A percentile compares a stretch with the other conserved stretches of the same genome.
Conservation (phyloP, 1,140 invertebrate genomes). For the Matsumurasca onukii region DNA sequence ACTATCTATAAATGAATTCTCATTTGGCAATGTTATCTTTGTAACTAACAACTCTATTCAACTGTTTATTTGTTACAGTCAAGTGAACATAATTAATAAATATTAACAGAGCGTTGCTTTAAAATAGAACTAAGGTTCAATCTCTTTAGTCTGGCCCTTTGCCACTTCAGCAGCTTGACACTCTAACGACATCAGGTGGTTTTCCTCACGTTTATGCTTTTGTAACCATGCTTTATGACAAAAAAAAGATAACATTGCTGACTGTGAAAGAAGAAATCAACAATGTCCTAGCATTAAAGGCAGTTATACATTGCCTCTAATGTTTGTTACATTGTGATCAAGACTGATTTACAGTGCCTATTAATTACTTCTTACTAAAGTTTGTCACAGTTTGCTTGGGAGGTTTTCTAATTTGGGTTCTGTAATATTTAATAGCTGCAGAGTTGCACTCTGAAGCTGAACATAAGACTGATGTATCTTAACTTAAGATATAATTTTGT, state of each 20-base stretch:
- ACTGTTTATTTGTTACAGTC: not conserved
- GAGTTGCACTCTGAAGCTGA: too few species aligned
- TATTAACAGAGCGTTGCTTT: not conserved
- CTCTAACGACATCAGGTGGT: not conserved
- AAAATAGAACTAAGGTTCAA: too few species aligned
- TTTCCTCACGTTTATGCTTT: not conserved
- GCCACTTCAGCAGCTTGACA: too few species aligned
- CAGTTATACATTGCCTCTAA: not conserved
- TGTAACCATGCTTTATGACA: not conserved
- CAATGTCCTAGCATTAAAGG: not conserved
- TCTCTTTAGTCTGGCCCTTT: too few species aligned
- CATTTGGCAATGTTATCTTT: conserved; percentile 10
- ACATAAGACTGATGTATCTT: too few species aligned
- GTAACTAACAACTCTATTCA: not conserved
- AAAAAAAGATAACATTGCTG: conserved; percentile 8
- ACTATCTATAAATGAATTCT: not conserved
- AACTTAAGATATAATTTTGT: too few species aligned
- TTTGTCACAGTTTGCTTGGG: too few species aligned
- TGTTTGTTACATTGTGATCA: conserved; percentile 7
- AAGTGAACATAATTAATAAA: not conserved
- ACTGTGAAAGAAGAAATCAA: not conserved
- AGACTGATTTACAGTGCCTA: not conserved
- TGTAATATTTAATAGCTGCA: too few species aligned
- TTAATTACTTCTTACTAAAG: too few species aligned
- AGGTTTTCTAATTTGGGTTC: too few species aligned